A percentile compares a stretch with the other conserved stretches of the same genome.
Conservation (phyloP, 2,113 vertebrate species). For the Daphoenositta chrysoptera region DNA sequence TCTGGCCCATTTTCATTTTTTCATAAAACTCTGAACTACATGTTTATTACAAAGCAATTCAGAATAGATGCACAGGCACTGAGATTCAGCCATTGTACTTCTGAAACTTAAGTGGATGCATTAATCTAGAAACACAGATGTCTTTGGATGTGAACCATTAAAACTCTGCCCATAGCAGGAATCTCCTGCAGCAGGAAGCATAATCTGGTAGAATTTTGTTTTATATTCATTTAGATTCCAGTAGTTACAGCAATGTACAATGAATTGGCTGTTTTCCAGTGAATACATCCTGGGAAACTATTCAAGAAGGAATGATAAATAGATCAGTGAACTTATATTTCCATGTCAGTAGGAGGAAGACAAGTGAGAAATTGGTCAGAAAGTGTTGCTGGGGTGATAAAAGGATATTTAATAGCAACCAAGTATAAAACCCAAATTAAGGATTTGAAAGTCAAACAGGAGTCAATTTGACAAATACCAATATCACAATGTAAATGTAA, state of each 20-base stretch:
- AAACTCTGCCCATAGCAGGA: not conserved
- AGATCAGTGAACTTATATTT: constrained; percentile 4
- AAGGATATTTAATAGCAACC: not conserved
- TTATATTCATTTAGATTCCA: not conserved
- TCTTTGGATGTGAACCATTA: not conserved
- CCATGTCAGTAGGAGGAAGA: not conserved
- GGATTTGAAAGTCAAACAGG: not conserved
- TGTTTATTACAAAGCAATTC: not conserved
- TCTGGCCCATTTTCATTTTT: not conserved
- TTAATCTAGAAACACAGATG: not conserved
- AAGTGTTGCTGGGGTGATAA: not conserved
- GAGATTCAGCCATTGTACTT: not conserved
- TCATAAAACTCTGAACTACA: not conserved
- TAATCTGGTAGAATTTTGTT: not conserved
- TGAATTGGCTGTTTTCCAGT: not conserved
- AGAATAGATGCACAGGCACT: not conserved
- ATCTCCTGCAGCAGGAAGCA: not conserved
- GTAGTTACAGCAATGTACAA: not conserved
- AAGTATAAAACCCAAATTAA: constrained; percentile 23
- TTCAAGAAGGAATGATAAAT: not conserved
- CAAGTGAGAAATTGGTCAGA: not conserved
- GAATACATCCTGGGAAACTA: not conserved
- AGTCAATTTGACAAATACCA: constrained; percentile 20
- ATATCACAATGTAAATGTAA: not conserved
- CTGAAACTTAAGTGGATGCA: not conserved